A percentile compares a stretch with the other conserved stretches of the same genome.
Evolutionary conservation across 2,797 vertebrate genomes (phyloP).

Genomic region (Helarctos malayanus): DNA sequence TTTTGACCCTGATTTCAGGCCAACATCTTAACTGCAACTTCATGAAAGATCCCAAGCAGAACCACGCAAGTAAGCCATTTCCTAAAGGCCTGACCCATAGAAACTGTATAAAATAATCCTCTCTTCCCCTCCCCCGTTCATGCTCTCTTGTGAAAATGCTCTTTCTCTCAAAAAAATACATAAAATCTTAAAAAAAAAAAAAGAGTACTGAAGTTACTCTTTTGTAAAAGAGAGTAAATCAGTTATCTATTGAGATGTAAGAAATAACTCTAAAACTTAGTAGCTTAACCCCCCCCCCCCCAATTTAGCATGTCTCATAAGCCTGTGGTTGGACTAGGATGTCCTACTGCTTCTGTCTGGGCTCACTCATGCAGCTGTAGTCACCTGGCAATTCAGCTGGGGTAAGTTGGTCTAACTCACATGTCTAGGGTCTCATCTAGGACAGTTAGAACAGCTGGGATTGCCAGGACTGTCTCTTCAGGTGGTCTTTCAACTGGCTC

Average conservation of each 20-base stretch:
- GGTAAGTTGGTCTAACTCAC: not conserved
- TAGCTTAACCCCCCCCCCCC: not conserved
- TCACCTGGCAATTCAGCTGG: not conserved
- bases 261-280: constrained; percentile 16
- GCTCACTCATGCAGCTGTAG: not conserved
- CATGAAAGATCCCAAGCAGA: not conserved
- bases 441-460: not conserved
- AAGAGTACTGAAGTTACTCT: not conserved
- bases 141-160: not conserved
- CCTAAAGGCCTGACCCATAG: not conserved
- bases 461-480: not conserved
- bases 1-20: not conserved
- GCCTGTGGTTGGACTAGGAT: not conserved
- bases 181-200: not conserved
- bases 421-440: not conserved
- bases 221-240: not conserved
- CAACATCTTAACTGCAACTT: not conserved
- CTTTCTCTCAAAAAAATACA: not conserved
- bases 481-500: not conserved
- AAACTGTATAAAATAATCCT: not conserved
- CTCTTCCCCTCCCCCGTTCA: not conserved
- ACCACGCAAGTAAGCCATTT: not conserved
- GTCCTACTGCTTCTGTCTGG: not conserved
- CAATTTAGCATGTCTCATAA: not conserved
- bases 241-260: not conserved